phyloP scores from a whole-genome alignment of 2,113 vertebrate species.

The Rostratula benghalensis region DNA sequence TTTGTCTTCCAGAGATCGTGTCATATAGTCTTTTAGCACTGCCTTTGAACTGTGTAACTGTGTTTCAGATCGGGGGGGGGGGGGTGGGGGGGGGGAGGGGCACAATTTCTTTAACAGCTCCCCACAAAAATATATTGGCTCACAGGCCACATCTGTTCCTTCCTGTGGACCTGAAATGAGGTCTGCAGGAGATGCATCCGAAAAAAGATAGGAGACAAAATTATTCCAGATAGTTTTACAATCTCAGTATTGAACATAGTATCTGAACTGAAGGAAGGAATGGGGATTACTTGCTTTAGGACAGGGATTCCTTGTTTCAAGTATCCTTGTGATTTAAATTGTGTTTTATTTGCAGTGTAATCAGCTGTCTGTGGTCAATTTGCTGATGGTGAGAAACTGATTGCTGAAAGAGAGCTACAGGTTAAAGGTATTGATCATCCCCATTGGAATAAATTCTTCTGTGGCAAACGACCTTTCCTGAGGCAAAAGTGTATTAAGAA shows the following conservation, averaged over 20 bases:
- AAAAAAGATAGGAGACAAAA: background rate
- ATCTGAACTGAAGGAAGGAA: background rate
- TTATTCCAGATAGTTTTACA: background rate
- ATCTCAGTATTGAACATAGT: background rate
- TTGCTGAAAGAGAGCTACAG: background rate
- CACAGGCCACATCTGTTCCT: background rate
- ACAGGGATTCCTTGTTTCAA: background rate
- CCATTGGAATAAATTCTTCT: background rate
- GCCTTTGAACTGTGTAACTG: background rate
- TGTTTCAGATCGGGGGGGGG: background rate
- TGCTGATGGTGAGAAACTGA: background rate
- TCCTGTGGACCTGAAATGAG: background rate
- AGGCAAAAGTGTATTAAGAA: conserved; percentile 31
- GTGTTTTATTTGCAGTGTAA: background rate
- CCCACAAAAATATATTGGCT: background rate
- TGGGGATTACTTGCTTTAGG: background rate
- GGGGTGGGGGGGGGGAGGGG: too few species aligned
- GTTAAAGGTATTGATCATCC: background rate
- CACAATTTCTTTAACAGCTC: background rate
- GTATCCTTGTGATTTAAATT: background rate
- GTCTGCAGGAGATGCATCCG: background rate
- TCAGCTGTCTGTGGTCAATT: background rate
- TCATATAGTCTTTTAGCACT: background rate
- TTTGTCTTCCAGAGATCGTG: background rate
- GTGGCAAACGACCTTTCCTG: background rate